These are phyloP conservation scores for Hypolimnas misippus DNA, from an alignment of 2,888 invertebrate genomes.

Conservation along the genomic window DNA sequence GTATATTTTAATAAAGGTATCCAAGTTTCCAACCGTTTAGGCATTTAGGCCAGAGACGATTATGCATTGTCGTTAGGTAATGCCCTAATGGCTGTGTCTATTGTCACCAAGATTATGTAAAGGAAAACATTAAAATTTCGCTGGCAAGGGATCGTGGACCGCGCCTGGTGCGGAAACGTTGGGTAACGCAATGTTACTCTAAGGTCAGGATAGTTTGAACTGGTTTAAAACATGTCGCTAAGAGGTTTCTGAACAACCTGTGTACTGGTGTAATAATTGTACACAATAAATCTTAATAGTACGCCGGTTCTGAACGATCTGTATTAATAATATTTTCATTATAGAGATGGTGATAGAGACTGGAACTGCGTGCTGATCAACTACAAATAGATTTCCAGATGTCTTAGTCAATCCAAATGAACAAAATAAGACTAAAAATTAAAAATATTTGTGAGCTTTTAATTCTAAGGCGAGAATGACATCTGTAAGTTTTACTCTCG, in stretches of 20 bases:
- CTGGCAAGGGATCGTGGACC: slow-evolving; percentile 27
- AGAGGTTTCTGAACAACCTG: neutral
- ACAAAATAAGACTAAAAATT: neutral
- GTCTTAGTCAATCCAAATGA: neutral
- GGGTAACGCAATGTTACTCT: slow-evolving; percentile 11
- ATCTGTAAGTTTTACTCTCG: no score
- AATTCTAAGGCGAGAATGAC: no score
- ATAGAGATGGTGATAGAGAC: neutral
- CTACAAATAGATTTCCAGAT: no score
- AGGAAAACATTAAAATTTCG: slow-evolving; percentile 36
- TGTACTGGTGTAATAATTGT: neutral
- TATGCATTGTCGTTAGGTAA: slow-evolving; percentile 48
- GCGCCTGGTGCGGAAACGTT: slow-evolving; percentile 11
- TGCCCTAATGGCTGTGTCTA: slow-evolving; percentile 42
- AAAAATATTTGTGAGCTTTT: no score
- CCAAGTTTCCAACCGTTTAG: slow-evolving; percentile 37
- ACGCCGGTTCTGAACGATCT: neutral
- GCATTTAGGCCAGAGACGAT: slow-evolving; percentile 47
- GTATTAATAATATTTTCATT: neutral
- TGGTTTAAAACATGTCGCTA: slow-evolving; percentile 4
- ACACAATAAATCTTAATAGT: neutral
- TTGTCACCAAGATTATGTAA: slow-evolving; percentile 41
- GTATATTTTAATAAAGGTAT: slow-evolving; percentile 17
- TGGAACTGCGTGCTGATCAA: neutral
- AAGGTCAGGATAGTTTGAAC: slow-evolving; percentile 10